These are phyloP conservation scores for Epinephelus awoara DNA, from an alignment of 2,797 vertebrate genomes.

Conservation along the genomic window DNA sequence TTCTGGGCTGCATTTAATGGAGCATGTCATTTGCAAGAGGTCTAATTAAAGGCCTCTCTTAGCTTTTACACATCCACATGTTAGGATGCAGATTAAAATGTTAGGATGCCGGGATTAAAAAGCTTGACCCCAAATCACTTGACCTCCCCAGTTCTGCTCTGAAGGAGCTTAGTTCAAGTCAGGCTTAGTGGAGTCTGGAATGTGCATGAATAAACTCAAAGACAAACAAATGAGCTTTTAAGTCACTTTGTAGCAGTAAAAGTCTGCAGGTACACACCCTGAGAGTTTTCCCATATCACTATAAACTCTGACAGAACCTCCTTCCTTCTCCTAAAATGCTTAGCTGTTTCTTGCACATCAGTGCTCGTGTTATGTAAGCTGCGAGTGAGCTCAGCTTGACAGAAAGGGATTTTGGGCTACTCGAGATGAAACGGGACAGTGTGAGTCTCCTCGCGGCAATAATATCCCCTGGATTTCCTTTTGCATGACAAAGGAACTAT, in stretches of 20 bases:
- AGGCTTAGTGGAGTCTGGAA: constrained; percentile 39
- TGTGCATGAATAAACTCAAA: constrained; percentile 17
- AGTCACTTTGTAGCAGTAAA: neutral
- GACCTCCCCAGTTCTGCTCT: constrained; percentile 29
- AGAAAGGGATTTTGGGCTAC: constrained; percentile 39
- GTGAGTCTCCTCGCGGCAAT: constrained; percentile 33
- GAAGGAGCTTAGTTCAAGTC: constrained; percentile 11
- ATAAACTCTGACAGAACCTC: neutral
- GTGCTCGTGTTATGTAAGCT: constrained; percentile 49
- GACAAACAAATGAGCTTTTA: constrained; percentile 14
- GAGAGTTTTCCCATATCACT: constrained; percentile 9
- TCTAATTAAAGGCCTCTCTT: constrained; percentile 66
- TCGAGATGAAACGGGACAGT: constrained; percentile 52
- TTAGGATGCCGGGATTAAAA: constrained; percentile 47
- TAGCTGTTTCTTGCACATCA: constrained; percentile 21
- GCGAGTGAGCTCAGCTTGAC: constrained; percentile 31
- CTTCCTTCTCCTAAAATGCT: constrained; percentile 23
- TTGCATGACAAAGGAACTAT: constrained; percentile 53
- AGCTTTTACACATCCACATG: constrained; percentile 67
- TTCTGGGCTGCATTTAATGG: constrained; percentile 47
- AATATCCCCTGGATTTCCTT: constrained; percentile 48
- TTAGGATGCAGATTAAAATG: constrained; percentile 51
- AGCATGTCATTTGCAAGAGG: constrained; percentile 54
- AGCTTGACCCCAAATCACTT: constrained; percentile 33
- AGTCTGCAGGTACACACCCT: neutral